Evolutionary conservation across 2,797 vertebrate genomes (phyloP), one percentile per base, ranked within the genome.

Genomic region (Syndactyla subalaris): DNA sequence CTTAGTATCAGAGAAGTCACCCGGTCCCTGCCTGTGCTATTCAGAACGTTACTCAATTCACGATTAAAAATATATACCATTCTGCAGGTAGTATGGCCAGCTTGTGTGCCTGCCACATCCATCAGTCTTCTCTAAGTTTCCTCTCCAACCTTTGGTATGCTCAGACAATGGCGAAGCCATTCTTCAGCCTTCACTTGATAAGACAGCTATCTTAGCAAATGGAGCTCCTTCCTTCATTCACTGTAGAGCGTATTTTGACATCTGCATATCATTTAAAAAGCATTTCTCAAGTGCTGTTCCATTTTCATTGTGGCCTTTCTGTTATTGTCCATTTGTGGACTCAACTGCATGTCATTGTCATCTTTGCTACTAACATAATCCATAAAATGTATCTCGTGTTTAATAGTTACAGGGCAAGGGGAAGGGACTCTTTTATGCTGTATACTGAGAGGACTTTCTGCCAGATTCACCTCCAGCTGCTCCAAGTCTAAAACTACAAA

Each of bases 401-500:
- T 91, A 23, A n/a, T 36, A 81, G 85, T 77, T 77, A 23, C 9
- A 75, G 51, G 45, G n/a, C 34, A 72, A 80, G 38, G 49, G 30
- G 12, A 92, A 67, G 34, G 70, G 51, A 81, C 34, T 93, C 51
- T 24, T 90, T 68, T 34, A 45, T 34, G 23, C 86, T 87, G 39
- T 73, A 21, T 57, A 63, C 63, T 85, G 55, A 45, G 68, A 78
- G 29, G 26, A 70, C 38, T 88, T 73, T 63, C 48, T 81, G 85
- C 70, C 93, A 82, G 74, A 86, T 84, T 88, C 77, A 95, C 95
- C 94, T 97, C 92, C 80, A 92, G 63, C 77, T 77, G 76, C 70
- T 92, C 72, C 1, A n/a, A 80, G 72, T 85, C 91, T 85, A 94
- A 67, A 94, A 88, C 84, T 80, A 75, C 87, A 90, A 89, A 94